Evolutionary conservation across 1,140 invertebrate genomes (phyloP).

Genomic region (Macrostomum lignano): DNA sequence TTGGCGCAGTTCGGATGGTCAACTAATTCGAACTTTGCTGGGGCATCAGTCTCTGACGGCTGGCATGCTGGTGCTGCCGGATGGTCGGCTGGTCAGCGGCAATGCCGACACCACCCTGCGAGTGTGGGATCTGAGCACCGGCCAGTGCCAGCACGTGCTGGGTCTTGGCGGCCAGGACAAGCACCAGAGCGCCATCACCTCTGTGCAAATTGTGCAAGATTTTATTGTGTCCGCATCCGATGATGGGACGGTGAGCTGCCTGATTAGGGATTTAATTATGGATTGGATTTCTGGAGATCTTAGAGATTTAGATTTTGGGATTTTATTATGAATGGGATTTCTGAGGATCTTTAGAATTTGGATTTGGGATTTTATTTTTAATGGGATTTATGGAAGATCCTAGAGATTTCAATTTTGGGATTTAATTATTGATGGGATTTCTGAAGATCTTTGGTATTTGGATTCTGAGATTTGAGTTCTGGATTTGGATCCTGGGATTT

Average conservation of each 20-base stretch:
- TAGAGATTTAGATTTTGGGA: no score
- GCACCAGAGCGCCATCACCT: constrained; percentile 87
- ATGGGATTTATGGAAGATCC: no score
- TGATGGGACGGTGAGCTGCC: constrained; percentile 93
- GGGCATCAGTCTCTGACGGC: constrained; percentile 90
- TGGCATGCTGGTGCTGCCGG: constrained; percentile 59
- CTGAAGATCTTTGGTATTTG: no score
- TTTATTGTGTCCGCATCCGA: constrained; percentile 97
- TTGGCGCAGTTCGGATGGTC: constrained; percentile 41
- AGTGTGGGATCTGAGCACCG: constrained; percentile 89
- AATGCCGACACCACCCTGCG: constrained; percentile 98
- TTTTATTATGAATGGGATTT: no score
- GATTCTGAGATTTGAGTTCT: no score
- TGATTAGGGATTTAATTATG: no score
- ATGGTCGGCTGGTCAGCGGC: constrained; percentile 71
- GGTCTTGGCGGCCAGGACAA: constrained; percentile 61
- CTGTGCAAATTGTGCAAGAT: constrained; percentile 74
- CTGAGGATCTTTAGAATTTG: no score
- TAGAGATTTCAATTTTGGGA: no score
- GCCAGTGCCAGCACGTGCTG: constrained; percentile 74
- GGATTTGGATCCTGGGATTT: no score
- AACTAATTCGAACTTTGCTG: constrained; percentile 56
- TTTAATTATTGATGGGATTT: no score
- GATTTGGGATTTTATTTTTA: no score
- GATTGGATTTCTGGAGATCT: no score